Evolutionary conservation across 2,113 vertebrate species (phyloP).

Genomic region (Brienomyrus longianalis): DNA sequence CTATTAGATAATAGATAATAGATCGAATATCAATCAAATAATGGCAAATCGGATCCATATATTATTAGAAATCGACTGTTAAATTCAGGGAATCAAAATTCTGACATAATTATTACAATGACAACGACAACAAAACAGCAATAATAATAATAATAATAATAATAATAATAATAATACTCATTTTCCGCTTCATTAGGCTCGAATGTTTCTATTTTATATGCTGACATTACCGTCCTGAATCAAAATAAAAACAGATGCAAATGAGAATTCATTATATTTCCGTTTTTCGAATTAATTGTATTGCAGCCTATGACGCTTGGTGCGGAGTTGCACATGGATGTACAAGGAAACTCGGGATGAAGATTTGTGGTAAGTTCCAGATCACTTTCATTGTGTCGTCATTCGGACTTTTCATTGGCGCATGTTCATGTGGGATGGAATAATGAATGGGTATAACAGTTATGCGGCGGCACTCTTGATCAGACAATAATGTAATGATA

Average conservation of each 20-base stretch:
- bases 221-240: not conserved
- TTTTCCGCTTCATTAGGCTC: not conserved
- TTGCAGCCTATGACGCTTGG: constrained; percentile 89
- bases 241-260: not conserved
- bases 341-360: constrained; percentile 90
- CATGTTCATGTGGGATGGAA: not conserved
- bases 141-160: not conserved
- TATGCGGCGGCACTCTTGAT: not conserved
- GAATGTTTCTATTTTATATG: not conserved
- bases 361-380: constrained; percentile 86
- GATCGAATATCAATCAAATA: not conserved
- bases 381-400: not conserved
- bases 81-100: not conserved
- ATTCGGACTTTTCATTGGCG: not conserved
- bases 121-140: too few species aligned
- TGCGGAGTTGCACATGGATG: constrained; percentile 94
- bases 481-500: not conserved
- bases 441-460: not conserved
- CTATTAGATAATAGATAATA: not conserved
- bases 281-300: constrained; percentile 40
- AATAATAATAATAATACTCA: not conserved
- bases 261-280: constrained; percentile 39
- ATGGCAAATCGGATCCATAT: not conserved
- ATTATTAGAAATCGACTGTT: not conserved
- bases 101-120: not conserved